Evolutionary conservation across 1,140 invertebrate species (phyloP), one percentile per base, ranked within the genome.

Genomic region (Drosophila erecta): DNA sequence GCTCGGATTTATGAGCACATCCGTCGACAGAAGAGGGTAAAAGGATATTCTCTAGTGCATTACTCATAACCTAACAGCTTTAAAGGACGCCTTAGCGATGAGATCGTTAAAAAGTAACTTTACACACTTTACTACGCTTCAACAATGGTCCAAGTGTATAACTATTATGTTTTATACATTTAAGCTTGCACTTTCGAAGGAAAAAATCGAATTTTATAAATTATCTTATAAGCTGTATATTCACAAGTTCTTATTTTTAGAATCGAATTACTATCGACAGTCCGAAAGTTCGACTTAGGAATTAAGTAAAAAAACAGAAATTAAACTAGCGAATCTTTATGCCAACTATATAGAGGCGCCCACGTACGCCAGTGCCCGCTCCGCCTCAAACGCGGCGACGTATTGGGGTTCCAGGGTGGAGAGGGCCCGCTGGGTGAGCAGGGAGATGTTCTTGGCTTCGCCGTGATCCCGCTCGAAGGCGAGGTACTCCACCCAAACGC

Each of bases 401-500:
- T 77, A 76, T 14, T 85, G 38, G 1, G 79, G 70, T 1, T 84
- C 75, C 14, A 92, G 62, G 2, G 81, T 80, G 54, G 60, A 60
- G 7, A 87, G 58, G 4, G 91, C 91, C 2, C 90, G 72, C 14
- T 79, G 75, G 30, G 62, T 71, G 0, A 92, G 62, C 15, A 80
- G 38, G 0, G 71, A 41, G 14, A 92, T 76, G 38, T 79, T 79
- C 47, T 92, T 90, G 0, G 53, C 56, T n/a, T 92, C 81, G 20
- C 91, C 91, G 43, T 79, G 58, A 43, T 90, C 89, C 27, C 91
- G 76, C 59, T 92, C 91, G 30, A 92, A 92, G n/a, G 72, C 55
- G 3, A 92, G 74, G 41, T 81, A 91, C 30, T 92, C 84, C 7
- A 92, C 55, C 91, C 91, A 92, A 35, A 92, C 73, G 2, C 70